A percentile compares a stretch with the other conserved stretches of the same genome.
Conservation (phyloP, 2,797 vertebrate species). For the Melanotaenia parkinsoni region DNA sequence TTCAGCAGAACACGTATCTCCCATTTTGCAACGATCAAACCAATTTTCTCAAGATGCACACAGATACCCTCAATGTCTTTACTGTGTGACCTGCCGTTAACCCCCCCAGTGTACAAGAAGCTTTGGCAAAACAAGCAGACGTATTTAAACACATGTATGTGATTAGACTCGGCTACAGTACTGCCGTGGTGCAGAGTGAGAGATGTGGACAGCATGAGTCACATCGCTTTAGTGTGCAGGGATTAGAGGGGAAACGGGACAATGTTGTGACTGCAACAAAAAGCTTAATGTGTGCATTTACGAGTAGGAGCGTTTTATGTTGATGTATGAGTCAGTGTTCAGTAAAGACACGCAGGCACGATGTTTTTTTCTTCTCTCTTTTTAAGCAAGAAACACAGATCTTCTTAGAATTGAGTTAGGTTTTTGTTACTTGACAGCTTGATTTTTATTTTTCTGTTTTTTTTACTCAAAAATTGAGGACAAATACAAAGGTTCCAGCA, state of each 20-base stretch:
- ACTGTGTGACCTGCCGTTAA: conserved; percentile 29
- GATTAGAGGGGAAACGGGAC: conserved; percentile 17
- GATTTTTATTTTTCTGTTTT: neutral
- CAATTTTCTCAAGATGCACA: neutral
- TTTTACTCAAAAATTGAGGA: neutral
- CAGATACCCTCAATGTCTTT: neutral
- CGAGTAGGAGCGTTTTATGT: conserved; percentile 26
- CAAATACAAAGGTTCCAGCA: conserved; percentile 1
- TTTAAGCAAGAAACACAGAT: neutral
- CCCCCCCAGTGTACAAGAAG: conserved; percentile 7
- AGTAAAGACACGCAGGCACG: conserved; percentile 9
- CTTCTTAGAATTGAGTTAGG: neutral
- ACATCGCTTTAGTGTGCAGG: conserved; percentile 10
- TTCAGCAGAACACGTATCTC: neutral
- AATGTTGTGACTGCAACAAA: conserved; percentile 30
- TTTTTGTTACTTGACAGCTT: conserved; percentile 26
- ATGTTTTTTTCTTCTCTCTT: conserved; percentile 4
- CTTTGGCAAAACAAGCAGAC: conserved; percentile 8
- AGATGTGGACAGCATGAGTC: conserved; percentile 46
- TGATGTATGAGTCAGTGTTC: conserved; percentile 31
- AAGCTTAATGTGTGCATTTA: conserved; percentile 30
- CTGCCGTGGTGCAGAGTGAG: conserved; percentile 22
- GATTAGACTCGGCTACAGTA: neutral
- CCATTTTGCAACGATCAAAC: neutral
- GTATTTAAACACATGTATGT: conserved; percentile 5